Evolutionary conservation across 2,797 vertebrate genomes (phyloP), one percentile per base, ranked within the genome.

Genomic region (Borostomias antarcticus): DNA sequence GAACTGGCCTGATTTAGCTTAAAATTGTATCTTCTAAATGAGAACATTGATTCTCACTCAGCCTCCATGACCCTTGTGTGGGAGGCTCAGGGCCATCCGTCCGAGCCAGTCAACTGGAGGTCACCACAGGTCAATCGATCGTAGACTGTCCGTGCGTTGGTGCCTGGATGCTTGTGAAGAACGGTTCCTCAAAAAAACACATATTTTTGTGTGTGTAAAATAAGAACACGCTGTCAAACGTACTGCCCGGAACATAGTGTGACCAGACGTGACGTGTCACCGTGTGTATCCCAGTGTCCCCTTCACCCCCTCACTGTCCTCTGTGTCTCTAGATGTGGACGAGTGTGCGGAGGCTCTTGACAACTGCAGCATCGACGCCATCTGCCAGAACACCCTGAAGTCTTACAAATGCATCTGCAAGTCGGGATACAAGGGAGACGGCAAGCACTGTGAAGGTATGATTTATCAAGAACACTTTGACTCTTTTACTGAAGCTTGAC

Each of bases 371-470:
- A 98, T 98, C 2, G 98, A 99, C 0, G 98, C 98, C 76, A 96
- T 98, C 94, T 99, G 98, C 89, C 98, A 98, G 91, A 99, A 99
- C 88, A 98, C 96, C 35, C 94, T 93, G 8, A 93, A 92, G 78
- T 98, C 96, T 15, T 99, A 98, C 92, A 98, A 96, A 85, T 98
- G 98, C 84, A 98, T 98, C 92, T 99, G 98, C 95, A 99, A 98
- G 89, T 98, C 98, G 0, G 98, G 97, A 78, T 99, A 98, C 84
- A 97, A 94, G 0, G 98, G 98, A 0, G 96, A 99, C 0, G 97
- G 98, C 64, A 98, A 96, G 85, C 95, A 97, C 84, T 98, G 98
- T 85, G 96, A 96, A 98, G 97, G 97, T 99, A 93, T 88, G 86
- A 21, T 15, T n/a, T n/a, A n/a, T n/a, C n/a, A n/a, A n/a, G n/a